phyloP scores from a whole-genome alignment of 2,113 vertebrate genomes.

The Laticauda colubrina region DNA sequence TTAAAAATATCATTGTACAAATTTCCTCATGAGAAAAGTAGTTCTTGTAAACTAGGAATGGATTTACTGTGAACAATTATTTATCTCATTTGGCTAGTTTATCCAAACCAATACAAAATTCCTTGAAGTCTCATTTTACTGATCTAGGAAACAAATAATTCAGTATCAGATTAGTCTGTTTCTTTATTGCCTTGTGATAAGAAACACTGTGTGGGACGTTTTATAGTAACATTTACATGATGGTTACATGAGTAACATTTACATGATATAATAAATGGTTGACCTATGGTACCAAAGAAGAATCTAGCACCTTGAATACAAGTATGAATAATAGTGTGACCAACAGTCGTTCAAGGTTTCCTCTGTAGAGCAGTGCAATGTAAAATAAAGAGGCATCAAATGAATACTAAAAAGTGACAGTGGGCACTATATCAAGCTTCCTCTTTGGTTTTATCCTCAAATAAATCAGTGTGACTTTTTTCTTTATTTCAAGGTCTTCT shows the following conservation, averaged over 20 bases:
- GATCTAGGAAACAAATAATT: not conserved
- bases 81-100: not conserved
- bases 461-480: slow-evolving; percentile 5
- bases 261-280: not conserved
- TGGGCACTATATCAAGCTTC: not conserved
- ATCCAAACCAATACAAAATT: not conserved
- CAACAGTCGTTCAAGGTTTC: not conserved
- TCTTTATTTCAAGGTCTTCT: not conserved
- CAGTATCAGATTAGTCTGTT: not conserved
- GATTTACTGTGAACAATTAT: not conserved
- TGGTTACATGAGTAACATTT: not conserved
- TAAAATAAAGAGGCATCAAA: not conserved
- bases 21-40: not conserved
- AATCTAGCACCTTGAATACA: not conserved
- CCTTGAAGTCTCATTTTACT: not conserved
- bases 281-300: not conserved
- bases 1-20: not conserved
- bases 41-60: not conserved
- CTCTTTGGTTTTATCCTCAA: slow-evolving; percentile 3
- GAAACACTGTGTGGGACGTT: not conserved
- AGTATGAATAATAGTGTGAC: not conserved
- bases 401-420: not conserved
- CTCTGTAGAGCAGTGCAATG: not conserved
- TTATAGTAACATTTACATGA: not conserved
- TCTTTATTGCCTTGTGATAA: not conserved